A percentile compares a stretch with the other conserved stretches of the same genome.
Evolutionary conservation across 2,888 invertebrate species (phyloP).

Genomic region (Luperina testacea): DNA sequence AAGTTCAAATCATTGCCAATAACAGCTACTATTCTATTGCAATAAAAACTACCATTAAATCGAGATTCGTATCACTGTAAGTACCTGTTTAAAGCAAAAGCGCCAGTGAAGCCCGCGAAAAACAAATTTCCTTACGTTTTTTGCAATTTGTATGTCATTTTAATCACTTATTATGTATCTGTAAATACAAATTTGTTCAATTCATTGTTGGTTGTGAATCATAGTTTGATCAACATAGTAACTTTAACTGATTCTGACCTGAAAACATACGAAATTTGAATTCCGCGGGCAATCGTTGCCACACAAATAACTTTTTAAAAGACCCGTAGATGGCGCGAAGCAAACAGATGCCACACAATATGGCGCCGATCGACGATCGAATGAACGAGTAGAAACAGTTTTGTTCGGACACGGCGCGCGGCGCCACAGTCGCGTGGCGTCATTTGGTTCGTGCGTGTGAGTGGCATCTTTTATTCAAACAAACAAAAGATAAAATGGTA

Average conservation of each 20-base stretch:
- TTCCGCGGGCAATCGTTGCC: background rate
- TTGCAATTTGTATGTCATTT: background rate
- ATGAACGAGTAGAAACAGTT: slow-evolving; percentile 21
- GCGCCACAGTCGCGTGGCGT: slow-evolving; percentile 27
- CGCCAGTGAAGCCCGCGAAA: background rate
- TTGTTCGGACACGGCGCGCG: background rate
- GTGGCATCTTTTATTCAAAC: background rate
- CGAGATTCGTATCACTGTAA: too few species aligned
- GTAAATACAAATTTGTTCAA: background rate
- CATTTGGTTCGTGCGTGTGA: background rate
- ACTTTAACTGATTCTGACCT: background rate
- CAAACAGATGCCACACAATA: slow-evolving; percentile 8
- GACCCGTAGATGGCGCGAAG: slow-evolving; percentile 27
- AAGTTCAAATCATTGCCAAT: background rate
- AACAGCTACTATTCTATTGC: background rate
- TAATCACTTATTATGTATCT: background rate
- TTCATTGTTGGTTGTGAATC: background rate
- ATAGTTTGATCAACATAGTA: background rate
- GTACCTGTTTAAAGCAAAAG: background rate
- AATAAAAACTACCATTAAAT: slow-evolving; percentile 9
- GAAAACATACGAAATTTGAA: background rate
- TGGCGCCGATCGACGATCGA: slow-evolving; percentile 38
- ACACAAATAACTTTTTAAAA: background rate
- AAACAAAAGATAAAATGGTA: slow-evolving; percentile 33
- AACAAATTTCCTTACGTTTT: background rate